Base-by-base conservation (phyloP, 2,113 vertebrate species). In the Suncus etruscus region DNA sequence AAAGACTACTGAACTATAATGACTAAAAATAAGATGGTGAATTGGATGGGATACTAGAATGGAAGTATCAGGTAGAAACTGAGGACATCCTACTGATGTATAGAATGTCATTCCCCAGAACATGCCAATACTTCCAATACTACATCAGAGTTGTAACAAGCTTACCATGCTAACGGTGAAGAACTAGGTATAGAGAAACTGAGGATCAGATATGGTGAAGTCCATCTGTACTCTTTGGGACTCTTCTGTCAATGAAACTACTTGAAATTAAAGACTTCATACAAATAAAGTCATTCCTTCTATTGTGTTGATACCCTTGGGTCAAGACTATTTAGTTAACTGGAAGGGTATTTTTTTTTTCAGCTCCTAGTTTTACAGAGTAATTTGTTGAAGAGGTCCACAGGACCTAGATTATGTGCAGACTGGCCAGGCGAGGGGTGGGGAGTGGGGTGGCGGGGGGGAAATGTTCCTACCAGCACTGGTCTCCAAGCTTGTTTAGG, bases 241-340 rank as follows among this genome's bases (percentile, higher is more conserved):
- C 58, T 48, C 77, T 70, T 84, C 25, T 70, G 1, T 66, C 93
- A 76, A 78, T 6, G 29, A 89, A 84, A 61, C 18, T 63, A 82
- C 61, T 66, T 81, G 32, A 94, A 90, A 73, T 39, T 81, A 72
- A 76, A 80, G 1, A 1, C 63, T 86, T 72, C 31, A 65, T 87
- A 27, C 27, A 22, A 79, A 91, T 5, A 86, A 83, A 20, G 9
- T 6, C 10, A 73, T 58, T 79, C 20, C 45, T 82, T 87, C 51
- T 25, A 47, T 61, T 76, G 74, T 83, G 50, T 1, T 69, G 18
- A 77, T 61, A 73, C 73, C 51, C 61, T 3, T 22, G 11, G 58
- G 22, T 61, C 8, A 11, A n/a, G 84, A 82, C 65, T 83, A 84
- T 50, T 84, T 11, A 45, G 25, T 73, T 66, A 48, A n/a, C 74